These are phyloP conservation scores for Elmis aenea DNA, from an alignment of 2,888 invertebrate species.

Conservation along the genomic window DNA sequence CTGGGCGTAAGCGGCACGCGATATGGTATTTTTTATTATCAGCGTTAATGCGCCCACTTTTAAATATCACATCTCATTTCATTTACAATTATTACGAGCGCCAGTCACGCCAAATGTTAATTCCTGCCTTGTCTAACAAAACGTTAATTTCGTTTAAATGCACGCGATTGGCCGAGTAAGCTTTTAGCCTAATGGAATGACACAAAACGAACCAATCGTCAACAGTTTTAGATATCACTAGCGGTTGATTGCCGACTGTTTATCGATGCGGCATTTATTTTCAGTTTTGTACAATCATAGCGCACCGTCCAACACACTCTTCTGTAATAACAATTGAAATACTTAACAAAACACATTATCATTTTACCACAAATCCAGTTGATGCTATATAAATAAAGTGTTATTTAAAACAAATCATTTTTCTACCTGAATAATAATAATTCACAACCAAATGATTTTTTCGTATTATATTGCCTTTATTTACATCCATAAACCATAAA, in stretches of 20 bases:
- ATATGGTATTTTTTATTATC: slow-evolving; percentile 17
- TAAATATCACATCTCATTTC: slow-evolving; percentile 27
- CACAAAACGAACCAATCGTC: slow-evolving; percentile 40
- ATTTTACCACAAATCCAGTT: no score
- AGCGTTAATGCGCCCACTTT: slow-evolving; percentile 24
- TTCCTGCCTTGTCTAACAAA: slow-evolving; percentile 43
- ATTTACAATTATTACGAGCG: slow-evolving; percentile 21
- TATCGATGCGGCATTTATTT: slow-evolving; percentile 6
- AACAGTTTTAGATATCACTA: slow-evolving; percentile 39
- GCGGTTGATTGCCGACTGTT: slow-evolving; percentile 15
- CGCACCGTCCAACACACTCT: no score
- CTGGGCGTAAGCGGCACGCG: slow-evolving; percentile 20
- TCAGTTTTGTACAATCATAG: no score
- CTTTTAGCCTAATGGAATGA: slow-evolving; percentile 45
- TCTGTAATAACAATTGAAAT: no score
- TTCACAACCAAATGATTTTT: no score
- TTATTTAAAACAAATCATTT: no score
- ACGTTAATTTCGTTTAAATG: slow-evolving; percentile 39
- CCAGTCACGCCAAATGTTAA: slow-evolving; percentile 31
- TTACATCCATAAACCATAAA: no score
- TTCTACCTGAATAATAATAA: no score
- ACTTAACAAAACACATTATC: no score
- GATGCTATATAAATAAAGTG: no score
- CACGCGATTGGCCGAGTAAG: slow-evolving; percentile 40
- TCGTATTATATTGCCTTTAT: no score